Evolutionary conservation across 1,140 invertebrate genomes (phyloP).

Genomic region (Latrodectus geometricus): DNA sequence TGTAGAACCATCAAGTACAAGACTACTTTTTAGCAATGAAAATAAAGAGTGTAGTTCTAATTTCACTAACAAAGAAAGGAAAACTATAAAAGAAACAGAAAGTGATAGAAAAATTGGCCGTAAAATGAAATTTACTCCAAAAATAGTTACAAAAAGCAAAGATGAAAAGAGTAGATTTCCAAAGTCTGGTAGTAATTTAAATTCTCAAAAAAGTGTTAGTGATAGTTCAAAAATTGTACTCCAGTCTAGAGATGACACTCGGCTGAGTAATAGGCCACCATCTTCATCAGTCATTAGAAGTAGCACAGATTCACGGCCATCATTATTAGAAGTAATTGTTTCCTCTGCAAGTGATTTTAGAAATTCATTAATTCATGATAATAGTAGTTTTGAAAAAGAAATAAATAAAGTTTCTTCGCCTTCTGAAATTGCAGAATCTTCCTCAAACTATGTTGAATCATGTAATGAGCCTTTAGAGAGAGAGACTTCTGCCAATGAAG

Average conservation of each 20-base stretch:
- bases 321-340: slow-evolving; percentile 55
- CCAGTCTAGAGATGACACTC: not conserved
- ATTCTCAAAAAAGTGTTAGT: too few relatives aligned
- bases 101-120: not conserved
- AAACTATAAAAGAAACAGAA: not conserved
- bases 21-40: not conserved
- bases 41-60: not conserved
- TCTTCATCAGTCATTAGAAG: not conserved
- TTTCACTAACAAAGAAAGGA: not conserved
- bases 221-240: too few relatives aligned
- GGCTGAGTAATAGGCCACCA: not conserved
- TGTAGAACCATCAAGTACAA: not conserved
- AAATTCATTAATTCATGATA: slow-evolving; percentile 44
- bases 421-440: slow-evolving; percentile 13
- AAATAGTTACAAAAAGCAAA: not conserved
- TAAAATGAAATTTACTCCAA: not conserved
- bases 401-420: slow-evolving; percentile 18
- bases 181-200: too few relatives aligned
- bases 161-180: not conserved
- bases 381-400: slow-evolving; percentile 22
- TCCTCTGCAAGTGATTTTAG: slow-evolving; percentile 56
- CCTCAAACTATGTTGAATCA: slow-evolving; percentile 5
- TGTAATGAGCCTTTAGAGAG: not conserved
- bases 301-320: slow-evolving; percentile 17
- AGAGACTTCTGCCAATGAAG: not conserved